Evolutionary conservation across 2,797 vertebrate genomes (phyloP), one percentile per base, ranked within the genome.

Genomic region (Argentina silus): DNA sequence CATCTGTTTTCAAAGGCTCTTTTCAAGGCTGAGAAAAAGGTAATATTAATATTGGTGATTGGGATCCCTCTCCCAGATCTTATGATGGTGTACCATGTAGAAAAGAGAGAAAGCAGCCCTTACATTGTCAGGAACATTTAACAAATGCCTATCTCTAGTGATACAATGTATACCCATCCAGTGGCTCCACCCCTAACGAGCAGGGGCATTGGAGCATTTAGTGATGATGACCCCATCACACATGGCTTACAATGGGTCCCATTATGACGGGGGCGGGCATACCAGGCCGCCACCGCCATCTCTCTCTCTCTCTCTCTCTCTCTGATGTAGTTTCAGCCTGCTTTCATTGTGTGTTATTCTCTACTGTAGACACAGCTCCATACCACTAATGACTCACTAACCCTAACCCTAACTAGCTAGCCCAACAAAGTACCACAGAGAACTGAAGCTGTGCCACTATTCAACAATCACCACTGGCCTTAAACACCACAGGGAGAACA

Each of bases 301-400:
- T 51, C 50, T 15, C 50, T 14, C 48, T 9, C 50, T 12, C 11
- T 51, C 27, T 36, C 27, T 36, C 27, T 4, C 27, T 36, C 27
- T 36, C 27, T 36, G 27, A 36, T 36, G 21, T 9, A 11, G 57
- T 23, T 17, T 19, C 11, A 15, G 5, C 27, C 59, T 12, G 11
- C 11, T 21, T 17, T 8, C 23, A 23, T 23, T 61, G 59, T 61
- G 19, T 61, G 19, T 61, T 4, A 10, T 60, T 19, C 27, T 36
- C 27, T 1, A 53, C 51, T n/a, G 19, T 44, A 43, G 8, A 42
- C 43, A 64, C 42, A 14, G 43, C n/a, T 64, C n/a, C 21, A 66
- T 4, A 12, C 50, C 47, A 66, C 45, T 66, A 67, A 67, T 50
- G 21, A 50, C 11, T 45, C 19, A 61, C 59, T 56, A 56, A 56